Evolutionary conservation across 1,140 invertebrate species (phyloP), one percentile per base, ranked within the genome.

Genomic region (Meloidogyne floridensis): DNA sequence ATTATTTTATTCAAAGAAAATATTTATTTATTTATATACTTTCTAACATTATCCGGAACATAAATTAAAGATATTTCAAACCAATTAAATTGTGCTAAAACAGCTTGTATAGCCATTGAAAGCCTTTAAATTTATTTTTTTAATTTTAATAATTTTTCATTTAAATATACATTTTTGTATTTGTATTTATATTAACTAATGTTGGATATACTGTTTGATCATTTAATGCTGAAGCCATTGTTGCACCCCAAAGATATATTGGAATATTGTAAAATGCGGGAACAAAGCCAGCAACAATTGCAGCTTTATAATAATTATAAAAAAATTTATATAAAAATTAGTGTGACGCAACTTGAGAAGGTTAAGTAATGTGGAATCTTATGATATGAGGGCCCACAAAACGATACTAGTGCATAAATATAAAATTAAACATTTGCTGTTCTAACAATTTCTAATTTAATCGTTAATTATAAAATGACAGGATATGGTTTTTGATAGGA

Each of bases 31-130:
- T 43, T 59, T 8, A 15, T 13, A 18, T n/a, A 65, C 75, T 65
- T 75, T 54, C 51, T 32, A 18, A 47, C 65, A 20, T 54, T 32
- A 75, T 85, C 81, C 15, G 77, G 18, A 1, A 80, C 71, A 70
- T 85, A 85, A 10, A 85, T 71, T 6, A 85, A 75, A 6, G 84
- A 84, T 77, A 85, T 70, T 75, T 86, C 81, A 8, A 32, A 80
- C 84, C 84, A 85, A 11, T 80, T 71, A 51, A 72, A 85, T 59
- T 86, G 69, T 8, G 18, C 42, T 42, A 86, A 47, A n/a, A 85
- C 43, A 43, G 9, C 54, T 18, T 71, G 59, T 20, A 85, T 65
- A 11, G 80, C 84, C 76, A 75, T 11, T 32, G 71, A 85, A 20
- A 85, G 47, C 15, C 84, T 85, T 42, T 80, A 84, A 81, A 75